These are phyloP conservation scores for Eubasilissa splendida DNA, from an alignment of 2,888 invertebrate genomes.

Conservation along the genomic window DNA sequence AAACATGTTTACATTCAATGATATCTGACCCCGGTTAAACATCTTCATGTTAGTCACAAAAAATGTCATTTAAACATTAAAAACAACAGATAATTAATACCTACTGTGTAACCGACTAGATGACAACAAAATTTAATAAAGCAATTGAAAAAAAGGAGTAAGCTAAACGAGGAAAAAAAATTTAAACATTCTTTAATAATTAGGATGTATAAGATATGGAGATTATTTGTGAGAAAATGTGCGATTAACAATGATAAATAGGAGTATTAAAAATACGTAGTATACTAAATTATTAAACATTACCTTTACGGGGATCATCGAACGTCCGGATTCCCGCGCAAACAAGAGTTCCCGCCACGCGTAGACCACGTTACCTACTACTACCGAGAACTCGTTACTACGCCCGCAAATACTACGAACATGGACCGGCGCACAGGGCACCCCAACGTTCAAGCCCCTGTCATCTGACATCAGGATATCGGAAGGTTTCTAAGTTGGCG, in stretches of 20 bases:
- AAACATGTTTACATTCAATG: no score
- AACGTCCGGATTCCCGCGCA: slow-evolving; percentile 44
- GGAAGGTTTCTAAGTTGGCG: no score
- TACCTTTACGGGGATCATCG: slow-evolving; percentile 37
- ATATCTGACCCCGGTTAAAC: no score
- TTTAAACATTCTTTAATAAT: no score
- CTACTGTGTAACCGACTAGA: no score
- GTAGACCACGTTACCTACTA: slow-evolving; percentile 16
- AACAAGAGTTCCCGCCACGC: slow-evolving; percentile 14
- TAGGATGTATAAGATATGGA: not conserved
- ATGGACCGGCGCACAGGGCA: slow-evolving; percentile 12
- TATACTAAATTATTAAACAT: not conserved
- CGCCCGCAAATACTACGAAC: slow-evolving; percentile 16
- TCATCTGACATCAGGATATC: no score
- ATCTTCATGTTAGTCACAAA: no score
- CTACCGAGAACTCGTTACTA: slow-evolving; percentile 33
- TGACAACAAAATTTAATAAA: no score
- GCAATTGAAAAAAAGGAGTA: no score
- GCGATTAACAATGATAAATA: slow-evolving; percentile 10
- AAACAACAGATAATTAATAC: no score
- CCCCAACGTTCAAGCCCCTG: not conserved
- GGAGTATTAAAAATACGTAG: not conserved
- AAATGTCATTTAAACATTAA: no score
- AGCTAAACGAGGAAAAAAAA: no score
- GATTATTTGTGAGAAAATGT: slow-evolving; percentile 4